A percentile compares a stretch with the other conserved stretches of the same genome.
These are phyloP conservation scores for Philaethria dido DNA, from an alignment of 2,888 invertebrate genomes.

Conservation along the genomic window DNA sequence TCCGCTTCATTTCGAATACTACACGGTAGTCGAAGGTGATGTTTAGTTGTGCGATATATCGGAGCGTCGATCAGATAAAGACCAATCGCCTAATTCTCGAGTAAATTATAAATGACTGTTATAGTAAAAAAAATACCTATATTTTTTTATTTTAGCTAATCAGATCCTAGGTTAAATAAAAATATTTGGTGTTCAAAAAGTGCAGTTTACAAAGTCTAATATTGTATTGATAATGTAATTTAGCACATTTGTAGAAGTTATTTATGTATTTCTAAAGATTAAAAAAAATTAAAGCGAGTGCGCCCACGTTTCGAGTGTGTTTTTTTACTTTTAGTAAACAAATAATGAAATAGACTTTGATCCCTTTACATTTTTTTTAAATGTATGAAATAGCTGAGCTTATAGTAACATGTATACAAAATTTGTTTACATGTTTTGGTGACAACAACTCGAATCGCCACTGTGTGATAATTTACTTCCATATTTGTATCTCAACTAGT, in stretches of 20 bases:
- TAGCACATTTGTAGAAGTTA: conserved; percentile 20
- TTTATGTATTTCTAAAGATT: conserved; percentile 26
- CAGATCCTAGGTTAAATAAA: conserved; percentile 73
- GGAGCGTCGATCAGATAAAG: conserved; percentile 42
- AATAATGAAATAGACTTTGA: not conserved
- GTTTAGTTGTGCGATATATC: conserved; percentile 30
- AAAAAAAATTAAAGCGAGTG: not conserved
- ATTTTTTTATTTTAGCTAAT: conserved; percentile 81
- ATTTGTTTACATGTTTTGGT: not conserved
- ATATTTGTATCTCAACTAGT: conserved; percentile 30
- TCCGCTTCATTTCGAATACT: conserved; percentile 23
- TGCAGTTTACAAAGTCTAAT: conserved; percentile 68
- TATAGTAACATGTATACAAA: not conserved
- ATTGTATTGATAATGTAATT: conserved; percentile 58
- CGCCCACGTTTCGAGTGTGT: not conserved
- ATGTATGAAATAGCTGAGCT: conserved; percentile 12
- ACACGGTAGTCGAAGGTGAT: conserved; percentile 18
- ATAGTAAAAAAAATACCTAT: conserved; percentile 70
- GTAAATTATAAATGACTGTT: conserved; percentile 74
- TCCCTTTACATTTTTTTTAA: not conserved
- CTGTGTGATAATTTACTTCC: conserved; percentile 18
- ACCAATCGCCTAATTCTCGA: conserved; percentile 73
- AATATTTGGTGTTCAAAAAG: conserved; percentile 77
- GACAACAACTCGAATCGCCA: not conserved
- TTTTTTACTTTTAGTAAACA: not conserved